Percentiles rank a stretch among this genome's conserved stretches.
Conservation (phyloP, 2,797 vertebrate genomes). For the Anguilla anguilla region DNA sequence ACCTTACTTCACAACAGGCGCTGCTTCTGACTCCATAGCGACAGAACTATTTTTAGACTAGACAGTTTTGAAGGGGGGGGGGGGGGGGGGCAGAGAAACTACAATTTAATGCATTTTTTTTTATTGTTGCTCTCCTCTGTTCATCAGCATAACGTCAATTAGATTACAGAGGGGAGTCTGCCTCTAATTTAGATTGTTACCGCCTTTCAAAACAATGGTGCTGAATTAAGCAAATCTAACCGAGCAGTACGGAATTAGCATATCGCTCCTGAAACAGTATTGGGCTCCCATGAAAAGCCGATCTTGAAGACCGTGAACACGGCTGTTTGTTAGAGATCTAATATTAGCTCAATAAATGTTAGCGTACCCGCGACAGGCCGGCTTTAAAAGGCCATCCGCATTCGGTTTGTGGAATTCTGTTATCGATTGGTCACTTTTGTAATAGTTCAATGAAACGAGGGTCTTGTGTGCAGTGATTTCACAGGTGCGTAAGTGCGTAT, state of each 20-base stretch:
- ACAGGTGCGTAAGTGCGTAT: slow-evolving; percentile 43
- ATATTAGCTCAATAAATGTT: slow-evolving; percentile 66
- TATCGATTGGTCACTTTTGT: slow-evolving; percentile 55
- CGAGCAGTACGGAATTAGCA: slow-evolving; percentile 15
- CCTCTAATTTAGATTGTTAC: slow-evolving; percentile 44
- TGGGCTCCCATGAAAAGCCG: slow-evolving; percentile 32
- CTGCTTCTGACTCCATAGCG: not conserved
- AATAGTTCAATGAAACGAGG: slow-evolving; percentile 45
- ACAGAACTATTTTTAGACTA: not conserved
- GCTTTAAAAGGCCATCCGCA: slow-evolving; percentile 56
- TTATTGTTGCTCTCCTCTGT: slow-evolving; percentile 31
- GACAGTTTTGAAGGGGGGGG: not conserved
- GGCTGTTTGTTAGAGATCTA: slow-evolving; percentile 46
- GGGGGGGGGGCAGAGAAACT: not conserved
- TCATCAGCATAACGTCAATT: slow-evolving; percentile 48
- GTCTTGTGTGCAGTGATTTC: slow-evolving; percentile 56
- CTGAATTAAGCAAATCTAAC: slow-evolving; percentile 39
- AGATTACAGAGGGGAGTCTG: slow-evolving; percentile 31
- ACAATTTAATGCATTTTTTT: slow-evolving; percentile 11
- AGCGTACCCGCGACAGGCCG: slow-evolving; percentile 65
- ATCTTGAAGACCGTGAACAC: slow-evolving; percentile 35
- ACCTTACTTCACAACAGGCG: not conserved
- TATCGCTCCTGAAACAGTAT: not conserved
- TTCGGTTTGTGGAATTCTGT: slow-evolving; percentile 73
- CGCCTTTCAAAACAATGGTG: slow-evolving; percentile 44